These are phyloP conservation scores for Mastomys natalensis DNA, from an alignment of 2,113 vertebrate genomes.

Conservation along the genomic window DNA sequence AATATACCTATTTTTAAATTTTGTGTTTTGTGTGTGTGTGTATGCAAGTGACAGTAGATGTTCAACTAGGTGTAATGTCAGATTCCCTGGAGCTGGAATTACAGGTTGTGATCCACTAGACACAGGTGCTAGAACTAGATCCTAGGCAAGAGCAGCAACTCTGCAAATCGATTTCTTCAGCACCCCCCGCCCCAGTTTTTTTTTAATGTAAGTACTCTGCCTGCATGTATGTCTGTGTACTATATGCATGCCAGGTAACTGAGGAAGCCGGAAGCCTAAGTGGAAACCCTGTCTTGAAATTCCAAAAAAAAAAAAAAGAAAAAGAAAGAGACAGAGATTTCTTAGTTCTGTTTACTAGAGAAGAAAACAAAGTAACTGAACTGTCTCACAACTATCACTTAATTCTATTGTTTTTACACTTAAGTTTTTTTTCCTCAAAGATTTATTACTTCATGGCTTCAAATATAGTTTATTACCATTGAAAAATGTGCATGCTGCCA, in stretches of 20 bases:
- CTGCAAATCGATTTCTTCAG: not conserved
- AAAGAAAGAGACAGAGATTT: no score
- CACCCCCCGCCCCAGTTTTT: not conserved
- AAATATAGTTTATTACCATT: conserved; percentile 26
- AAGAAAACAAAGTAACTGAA: conserved; percentile 53
- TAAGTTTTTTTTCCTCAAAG: not conserved
- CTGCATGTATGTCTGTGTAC: no score
- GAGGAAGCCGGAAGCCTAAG: not conserved
- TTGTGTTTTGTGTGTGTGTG: not conserved
- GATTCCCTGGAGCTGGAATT: not conserved
- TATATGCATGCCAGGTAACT: not conserved
- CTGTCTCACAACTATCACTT: conserved; percentile 16
- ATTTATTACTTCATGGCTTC: conserved; percentile 26
- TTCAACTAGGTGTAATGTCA: not conserved
- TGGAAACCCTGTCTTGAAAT: not conserved
- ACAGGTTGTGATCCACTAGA: not conserved
- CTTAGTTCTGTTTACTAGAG: not conserved
- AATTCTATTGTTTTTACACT: conserved; percentile 44
- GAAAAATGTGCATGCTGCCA: conserved; percentile 19
- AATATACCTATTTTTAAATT: not conserved
- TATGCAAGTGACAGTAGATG: not conserved
- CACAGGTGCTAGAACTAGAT: no score
- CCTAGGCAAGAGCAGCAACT: not conserved
- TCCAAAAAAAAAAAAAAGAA: not conserved
- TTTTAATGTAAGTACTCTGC: not conserved